phyloP scores from a whole-genome alignment of 2,113 vertebrate species.

The Poicephalus meyeri region DNA sequence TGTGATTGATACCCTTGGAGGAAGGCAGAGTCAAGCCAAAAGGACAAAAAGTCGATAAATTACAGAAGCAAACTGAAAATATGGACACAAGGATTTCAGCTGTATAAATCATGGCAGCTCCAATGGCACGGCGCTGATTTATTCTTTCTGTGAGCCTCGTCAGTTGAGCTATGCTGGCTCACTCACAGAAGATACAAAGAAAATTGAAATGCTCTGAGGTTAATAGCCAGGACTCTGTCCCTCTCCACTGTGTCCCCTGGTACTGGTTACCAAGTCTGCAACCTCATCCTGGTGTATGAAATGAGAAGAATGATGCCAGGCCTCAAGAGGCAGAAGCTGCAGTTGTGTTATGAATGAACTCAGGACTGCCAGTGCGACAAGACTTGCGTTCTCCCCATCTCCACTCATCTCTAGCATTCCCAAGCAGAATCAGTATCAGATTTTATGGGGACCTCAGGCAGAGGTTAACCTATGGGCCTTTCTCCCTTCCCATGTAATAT shows the following conservation, averaged over 20 bases:
- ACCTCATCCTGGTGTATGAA: background rate
- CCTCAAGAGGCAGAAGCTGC: background rate
- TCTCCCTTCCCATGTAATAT: background rate
- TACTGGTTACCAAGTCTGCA: background rate
- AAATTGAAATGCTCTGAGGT: background rate
- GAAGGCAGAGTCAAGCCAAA: slow-evolving; percentile 27
- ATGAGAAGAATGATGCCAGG: background rate
- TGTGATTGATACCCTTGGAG: slow-evolving; percentile 20
- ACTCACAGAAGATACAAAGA: background rate
- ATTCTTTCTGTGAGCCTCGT: slow-evolving; percentile 3
- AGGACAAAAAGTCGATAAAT: slow-evolving; percentile 58
- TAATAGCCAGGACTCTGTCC: background rate
- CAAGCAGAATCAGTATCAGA: background rate
- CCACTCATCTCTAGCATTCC: background rate
- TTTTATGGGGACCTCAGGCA: background rate
- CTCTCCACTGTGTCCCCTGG: background rate
- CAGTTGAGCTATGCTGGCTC: background rate
- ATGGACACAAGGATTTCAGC: background rate
- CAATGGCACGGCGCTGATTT: slow-evolving; percentile 12
- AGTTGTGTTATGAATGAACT: slow-evolving; percentile 12
- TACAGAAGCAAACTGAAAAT: slow-evolving; percentile 39
- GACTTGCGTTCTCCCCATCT: background rate
- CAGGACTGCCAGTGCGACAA: background rate
- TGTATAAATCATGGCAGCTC: slow-evolving; percentile 20
- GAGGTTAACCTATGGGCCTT: background rate